Evolutionary conservation across 2,113 vertebrate species (phyloP).

Genomic region (Hippocampus mohnikei): DNA sequence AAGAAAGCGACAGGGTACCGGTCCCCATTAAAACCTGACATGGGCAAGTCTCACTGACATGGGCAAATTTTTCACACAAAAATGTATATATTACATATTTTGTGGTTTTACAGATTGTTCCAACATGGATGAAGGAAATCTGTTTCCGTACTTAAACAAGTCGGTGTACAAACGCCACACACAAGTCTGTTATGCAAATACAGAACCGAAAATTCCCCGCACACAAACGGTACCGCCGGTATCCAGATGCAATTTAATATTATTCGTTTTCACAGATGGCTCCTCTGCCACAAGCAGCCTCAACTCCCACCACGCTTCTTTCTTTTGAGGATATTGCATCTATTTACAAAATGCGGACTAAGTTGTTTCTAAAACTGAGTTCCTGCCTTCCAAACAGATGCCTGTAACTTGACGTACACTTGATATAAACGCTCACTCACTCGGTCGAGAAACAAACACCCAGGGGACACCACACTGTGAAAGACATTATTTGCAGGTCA

Average conservation of each 20-base stretch:
- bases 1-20: constrained; percentile 33
- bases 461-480: constrained; percentile 46
- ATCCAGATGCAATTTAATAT: constrained; percentile 10
- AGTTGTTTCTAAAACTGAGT: background rate
- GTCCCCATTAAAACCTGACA: constrained; percentile 39
- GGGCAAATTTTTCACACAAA: no score
- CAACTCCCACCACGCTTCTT: constrained; percentile 8
- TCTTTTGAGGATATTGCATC: background rate
- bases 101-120: constrained; percentile 17
- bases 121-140: constrained; percentile 11
- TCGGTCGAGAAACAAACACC: constrained; percentile 37
- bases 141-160: constrained; percentile 21
- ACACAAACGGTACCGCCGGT: background rate
- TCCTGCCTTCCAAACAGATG: background rate
- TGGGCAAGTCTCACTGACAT: constrained; percentile 14
- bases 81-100: background rate
- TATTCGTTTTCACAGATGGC: constrained; percentile 27
- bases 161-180: background rate
- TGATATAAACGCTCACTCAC: background rate
- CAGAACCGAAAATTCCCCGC: constrained; percentile 18
- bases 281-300: background rate
- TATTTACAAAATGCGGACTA: background rate
- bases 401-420: background rate
- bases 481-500: constrained; percentile 54
- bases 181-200: constrained; percentile 6